These are phyloP conservation scores for Chaenodraco wilsoni DNA, from an alignment of 2,797 vertebrate genomes.

Conservation along the genomic window DNA sequence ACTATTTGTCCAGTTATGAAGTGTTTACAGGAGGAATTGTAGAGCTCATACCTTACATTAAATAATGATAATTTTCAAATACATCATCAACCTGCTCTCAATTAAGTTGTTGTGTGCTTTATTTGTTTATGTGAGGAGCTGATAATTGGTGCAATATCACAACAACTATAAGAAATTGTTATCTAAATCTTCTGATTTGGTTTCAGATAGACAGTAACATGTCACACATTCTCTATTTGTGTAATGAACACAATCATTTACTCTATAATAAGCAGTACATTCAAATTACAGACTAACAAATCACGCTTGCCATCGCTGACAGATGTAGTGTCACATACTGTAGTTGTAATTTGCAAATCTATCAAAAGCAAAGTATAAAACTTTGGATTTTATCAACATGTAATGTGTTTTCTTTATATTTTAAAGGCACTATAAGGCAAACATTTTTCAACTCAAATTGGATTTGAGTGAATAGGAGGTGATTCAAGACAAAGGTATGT, in stretches of 20 bases:
- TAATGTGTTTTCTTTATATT: not conserved
- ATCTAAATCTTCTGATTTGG: not conserved
- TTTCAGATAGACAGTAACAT: not conserved
- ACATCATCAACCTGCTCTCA: constrained; percentile 2
- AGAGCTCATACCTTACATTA: not conserved
- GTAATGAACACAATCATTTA: not conserved
- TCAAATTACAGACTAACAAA: not conserved
- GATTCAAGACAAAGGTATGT: not conserved
- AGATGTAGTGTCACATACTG: not conserved
- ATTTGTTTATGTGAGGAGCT: not conserved
- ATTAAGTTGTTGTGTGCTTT: not conserved
- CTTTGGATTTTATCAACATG: not conserved
- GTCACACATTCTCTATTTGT: not conserved
- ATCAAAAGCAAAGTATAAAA: not conserved
- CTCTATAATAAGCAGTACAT: not conserved
- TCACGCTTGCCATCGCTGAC: not conserved
- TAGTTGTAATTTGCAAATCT: constrained; percentile 15
- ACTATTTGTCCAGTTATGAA: not conserved
- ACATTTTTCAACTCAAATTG: not conserved
- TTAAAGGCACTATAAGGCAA: not conserved
- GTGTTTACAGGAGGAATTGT: not conserved
- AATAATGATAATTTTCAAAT: not conserved
- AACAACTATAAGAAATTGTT: not conserved
- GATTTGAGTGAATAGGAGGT: not conserved
- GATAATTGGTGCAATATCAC: not conserved